phyloP scores from a whole-genome alignment of 2,113 vertebrate genomes.

The Esox niger region DNA sequence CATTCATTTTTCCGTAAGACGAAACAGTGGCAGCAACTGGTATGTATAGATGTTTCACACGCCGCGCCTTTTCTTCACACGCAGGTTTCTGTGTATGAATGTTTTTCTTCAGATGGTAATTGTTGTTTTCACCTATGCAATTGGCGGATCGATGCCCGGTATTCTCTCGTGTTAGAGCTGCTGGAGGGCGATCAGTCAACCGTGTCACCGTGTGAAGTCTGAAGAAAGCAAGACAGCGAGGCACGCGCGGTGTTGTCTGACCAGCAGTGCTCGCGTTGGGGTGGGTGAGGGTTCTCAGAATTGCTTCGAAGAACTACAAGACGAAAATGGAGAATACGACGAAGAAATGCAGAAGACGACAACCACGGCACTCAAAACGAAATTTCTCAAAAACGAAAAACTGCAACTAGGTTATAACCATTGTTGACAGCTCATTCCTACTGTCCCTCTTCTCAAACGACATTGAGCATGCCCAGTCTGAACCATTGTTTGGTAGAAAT shows the following conservation, averaged over 20 bases:
- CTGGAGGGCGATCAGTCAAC: not conserved
- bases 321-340: conserved; percentile 16
- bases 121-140: conserved; percentile 24
- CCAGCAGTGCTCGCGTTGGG: not conserved
- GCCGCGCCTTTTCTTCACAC: too few relatives aligned
- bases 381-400: too few relatives aligned
- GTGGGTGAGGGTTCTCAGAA: not conserved
- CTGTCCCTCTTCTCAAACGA: conserved; percentile 23
- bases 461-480: conserved; percentile 56
- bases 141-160: not conserved
- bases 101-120: not conserved
- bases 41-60: not conserved
- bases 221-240: too few relatives aligned
- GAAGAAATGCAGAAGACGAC: not conserved
- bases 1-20: not conserved
- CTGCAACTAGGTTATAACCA: too few relatives aligned
- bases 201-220: not conserved
- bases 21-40: not conserved
- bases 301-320: not conserved
- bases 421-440: too few relatives aligned
- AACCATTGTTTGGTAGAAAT: conserved; percentile 24
- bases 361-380: too few relatives aligned
- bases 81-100: conserved; percentile 1
- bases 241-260: too few relatives aligned
- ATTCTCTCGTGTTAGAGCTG: not conserved